Evolutionary conservation across 2,888 invertebrate species (phyloP), one percentile per base, ranked within the genome.

Genomic region (Drosophila formosana): DNA sequence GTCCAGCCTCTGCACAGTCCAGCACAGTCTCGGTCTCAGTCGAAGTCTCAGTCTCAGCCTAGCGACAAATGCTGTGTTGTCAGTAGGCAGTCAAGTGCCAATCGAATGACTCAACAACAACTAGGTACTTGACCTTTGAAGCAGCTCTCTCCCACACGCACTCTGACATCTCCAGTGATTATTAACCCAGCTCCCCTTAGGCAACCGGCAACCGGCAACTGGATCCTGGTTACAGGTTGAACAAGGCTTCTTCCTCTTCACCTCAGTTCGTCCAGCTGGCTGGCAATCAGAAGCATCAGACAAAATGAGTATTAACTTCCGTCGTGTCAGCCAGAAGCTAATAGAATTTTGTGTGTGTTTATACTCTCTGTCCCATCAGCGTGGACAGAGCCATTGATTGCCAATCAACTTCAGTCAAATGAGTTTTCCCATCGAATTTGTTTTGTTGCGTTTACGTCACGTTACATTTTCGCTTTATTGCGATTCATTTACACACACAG

Each of bases 321-420:
- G 81, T 45, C 62, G 37, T 63, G 62, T 34, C 63, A 51, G 57
- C 43, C 75, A 61, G 50, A 25, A 58, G 80, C 72, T 89, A 89
- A 89, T 89, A 82, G 82, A 89, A 88, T 88, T 88, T 78, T 76
- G 18, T 64, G 64, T 85, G 61, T 74, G 62, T 66, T 78, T 74
- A 72, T 80, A 67, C 18, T n/a, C 13, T 7, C 30, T 23, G 18
- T 26, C 25, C 18, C 18, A n/a, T 43, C 32, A 23, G 56, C 28
- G 32, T 55, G 34, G 37, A 71, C 66, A 66, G 51, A 18, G 39
- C 13, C 71, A 67, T 79, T 82, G 83, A 84, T 84, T 84, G 83
- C 52, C 89, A 89, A 83, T 89, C 89, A 82, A 67, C 75, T 88
- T 46, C 88, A 89, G 82, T 88, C 80, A 88, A 83, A 88, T 82